Base-by-base conservation (phyloP, 2,888 invertebrate species). In the Parasteatoda lunata region DNA sequence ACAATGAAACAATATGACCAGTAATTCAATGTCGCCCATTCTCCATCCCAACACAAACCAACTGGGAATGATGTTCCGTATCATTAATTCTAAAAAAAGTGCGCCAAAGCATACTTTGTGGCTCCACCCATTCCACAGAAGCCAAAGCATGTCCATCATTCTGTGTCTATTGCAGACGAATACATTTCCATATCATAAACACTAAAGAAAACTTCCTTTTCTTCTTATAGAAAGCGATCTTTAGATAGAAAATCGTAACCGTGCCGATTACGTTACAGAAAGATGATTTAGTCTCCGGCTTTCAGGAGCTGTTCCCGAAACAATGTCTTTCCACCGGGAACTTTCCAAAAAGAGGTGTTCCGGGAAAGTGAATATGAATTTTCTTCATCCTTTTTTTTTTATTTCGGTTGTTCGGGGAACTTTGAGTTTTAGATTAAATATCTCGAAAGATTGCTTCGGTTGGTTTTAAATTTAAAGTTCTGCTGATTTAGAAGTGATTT, bases 131-230 rank as follows among this genome's bases (percentile, higher is more conserved):
- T 82, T 76, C 72, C 52, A 47, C 85, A 86, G 80, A 86, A 80
- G 85, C 86, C 77, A 80, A 80, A 80, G 86, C 77, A 66, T 80
- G 86, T 87, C 81, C 86, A 87, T 87, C 86, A 87, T 87, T 77
- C 81, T 51, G 81, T 77, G 86, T 87, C 86, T 87, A 45, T 64
- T 77, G 86, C 86, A 87, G 86, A 54, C 86, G 86, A 87, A 82
- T 87, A 82, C 73, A 87, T 87, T 87, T 87, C 86, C 86, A 87
- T 87, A 86, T 86, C 80, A 86, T 86, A 86, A 85, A 77, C 82
- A 77, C 73, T 69, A 82, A 87, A 87, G 86, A 87, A 87, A 87
- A 51, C 77, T n/a, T n/a, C 15, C 72, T 72, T 73, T 51, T 65
- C 54, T 45, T 59, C 75, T 81, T 59, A 51, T 9, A 65, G 54